These are phyloP conservation scores for Sclerurus mexicanus DNA, from an alignment of 2,113 vertebrate genomes.

Conservation along the genomic window DNA sequence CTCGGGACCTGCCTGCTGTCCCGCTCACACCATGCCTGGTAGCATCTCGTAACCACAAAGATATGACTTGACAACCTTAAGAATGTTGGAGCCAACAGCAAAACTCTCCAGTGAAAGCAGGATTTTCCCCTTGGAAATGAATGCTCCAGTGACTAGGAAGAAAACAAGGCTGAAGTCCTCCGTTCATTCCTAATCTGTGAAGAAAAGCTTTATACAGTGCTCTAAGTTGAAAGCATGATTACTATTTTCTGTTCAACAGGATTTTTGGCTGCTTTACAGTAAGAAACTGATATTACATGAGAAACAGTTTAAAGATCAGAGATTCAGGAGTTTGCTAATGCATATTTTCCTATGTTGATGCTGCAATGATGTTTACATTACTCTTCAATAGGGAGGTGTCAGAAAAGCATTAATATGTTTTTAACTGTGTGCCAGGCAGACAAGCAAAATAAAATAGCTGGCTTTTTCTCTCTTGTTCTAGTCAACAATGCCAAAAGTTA, in stretches of 20 bases:
- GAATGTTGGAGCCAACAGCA: not conserved
- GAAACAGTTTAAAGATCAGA: slow-evolving; percentile 45
- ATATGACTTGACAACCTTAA: not conserved
- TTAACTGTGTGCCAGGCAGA: slow-evolving; percentile 56
- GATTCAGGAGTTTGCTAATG: slow-evolving; percentile 42
- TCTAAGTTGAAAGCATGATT: slow-evolving; percentile 53
- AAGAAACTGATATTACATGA: slow-evolving; percentile 52
- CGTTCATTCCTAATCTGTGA: slow-evolving; percentile 18
- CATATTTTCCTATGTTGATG: slow-evolving; percentile 37
- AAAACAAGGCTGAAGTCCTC: slow-evolving; percentile 33
- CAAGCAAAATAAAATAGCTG: slow-evolving; percentile 49
- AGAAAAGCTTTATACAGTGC: slow-evolving; percentile 37
- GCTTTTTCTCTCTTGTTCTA: not conserved
- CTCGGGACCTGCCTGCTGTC: not conserved
- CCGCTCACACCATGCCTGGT: not conserved
- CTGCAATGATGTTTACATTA: slow-evolving; percentile 47
- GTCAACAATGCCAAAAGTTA: slow-evolving; percentile 44
- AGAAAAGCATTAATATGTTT: slow-evolving; percentile 60
- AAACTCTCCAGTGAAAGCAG: not conserved
- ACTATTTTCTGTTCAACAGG: slow-evolving; percentile 66
- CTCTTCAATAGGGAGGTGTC: slow-evolving; percentile 29
- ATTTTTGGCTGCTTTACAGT: slow-evolving; percentile 51
- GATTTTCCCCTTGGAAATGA: not conserved
- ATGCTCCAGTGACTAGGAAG: not conserved
- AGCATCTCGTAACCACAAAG: not conserved